phyloP scores from a whole-genome alignment of 1,140 invertebrate species.

The Heliconius congener region DNA sequence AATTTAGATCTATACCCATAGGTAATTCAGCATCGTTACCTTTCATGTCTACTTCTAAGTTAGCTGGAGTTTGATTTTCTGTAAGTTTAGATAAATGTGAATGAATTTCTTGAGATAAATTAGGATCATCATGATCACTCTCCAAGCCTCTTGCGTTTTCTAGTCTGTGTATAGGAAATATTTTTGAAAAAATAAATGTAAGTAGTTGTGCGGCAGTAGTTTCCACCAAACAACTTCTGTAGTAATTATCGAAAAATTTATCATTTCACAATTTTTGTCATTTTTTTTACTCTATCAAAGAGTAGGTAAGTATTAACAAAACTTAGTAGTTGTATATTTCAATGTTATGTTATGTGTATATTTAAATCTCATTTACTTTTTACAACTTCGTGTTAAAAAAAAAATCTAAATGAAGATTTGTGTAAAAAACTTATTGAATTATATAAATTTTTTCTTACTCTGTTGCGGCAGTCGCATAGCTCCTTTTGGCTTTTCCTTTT shows the following conservation, averaged over 20 bases:
- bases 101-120: conserved; percentile 59
- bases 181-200: no score
- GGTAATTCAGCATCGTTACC: conserved; percentile 38
- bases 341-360: no score
- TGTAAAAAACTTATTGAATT: no score
- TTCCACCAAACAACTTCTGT: no score
- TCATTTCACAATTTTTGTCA: no score
- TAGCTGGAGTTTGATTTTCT: conserved; percentile 43
- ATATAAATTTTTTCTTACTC: conserved; percentile 45
- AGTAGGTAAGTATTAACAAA: not conserved
- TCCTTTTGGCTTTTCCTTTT: conserved; percentile 50
- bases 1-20: no score
- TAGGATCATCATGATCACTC: conserved; percentile 63
- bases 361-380: no score
- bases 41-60: conserved; percentile 58
- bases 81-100: conserved; percentile 50
- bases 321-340: no score
- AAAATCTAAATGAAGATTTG: not conserved
- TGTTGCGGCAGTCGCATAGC: conserved; percentile 50
- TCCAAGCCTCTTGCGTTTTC: conserved; percentile 57
- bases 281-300: no score
- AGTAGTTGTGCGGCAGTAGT: no score
- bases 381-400: no score
- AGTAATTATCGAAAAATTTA: no score
- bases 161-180: conserved; percentile 42